Percentiles rank a stretch among this genome's conserved stretches.
Conservation (phyloP, 2,888 invertebrate species). For the Macaria notata region DNA sequence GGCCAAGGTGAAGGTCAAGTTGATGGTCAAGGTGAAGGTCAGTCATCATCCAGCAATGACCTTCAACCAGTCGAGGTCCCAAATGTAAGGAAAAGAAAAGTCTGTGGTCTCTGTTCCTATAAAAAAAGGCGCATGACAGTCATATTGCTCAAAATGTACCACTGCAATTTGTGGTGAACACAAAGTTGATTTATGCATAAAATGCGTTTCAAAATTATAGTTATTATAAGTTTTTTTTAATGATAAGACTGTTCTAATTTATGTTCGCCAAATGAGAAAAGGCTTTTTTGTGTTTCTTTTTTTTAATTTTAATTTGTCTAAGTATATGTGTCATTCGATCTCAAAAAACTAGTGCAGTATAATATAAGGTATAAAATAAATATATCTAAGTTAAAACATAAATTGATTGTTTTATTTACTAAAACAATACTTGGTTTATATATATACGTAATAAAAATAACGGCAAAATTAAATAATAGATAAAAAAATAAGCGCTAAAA, state of each 20-base stretch:
- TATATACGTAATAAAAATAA: slow-evolving; percentile 11
- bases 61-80: slow-evolving; percentile 11
- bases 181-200: slow-evolving; percentile 14
- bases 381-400: slow-evolving; percentile 10
- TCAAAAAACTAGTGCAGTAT: slow-evolving; percentile 9
- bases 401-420: slow-evolving; percentile 11
- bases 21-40: slow-evolving; percentile 15
- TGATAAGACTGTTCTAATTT: slow-evolving; percentile 8
- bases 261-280: slow-evolving; percentile 14
- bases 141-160: slow-evolving; percentile 17
- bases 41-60: slow-evolving; percentile 11
- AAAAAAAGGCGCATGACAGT: slow-evolving; percentile 17
- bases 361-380: slow-evolving; percentile 15
- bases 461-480: slow-evolving; percentile 11
- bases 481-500: slow-evolving; percentile 11
- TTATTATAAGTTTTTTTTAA: slow-evolving; percentile 11
- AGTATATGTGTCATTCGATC: slow-evolving; percentile 12
- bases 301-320: slow-evolving; percentile 5
- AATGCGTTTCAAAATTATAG: slow-evolving; percentile 10
- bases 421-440: slow-evolving; percentile 5
- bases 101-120: slow-evolving; percentile 15
- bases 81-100: slow-evolving; percentile 12
- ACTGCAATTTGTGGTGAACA: slow-evolving; percentile 17
- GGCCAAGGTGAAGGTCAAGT: slow-evolving; percentile 9
- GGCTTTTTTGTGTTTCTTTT: slow-evolving; percentile 9